A percentile compares a stretch with the other conserved stretches of the same genome.
phyloP scores from a whole-genome alignment of 2,113 vertebrate species.

The Chlorodrepanis virens region DNA sequence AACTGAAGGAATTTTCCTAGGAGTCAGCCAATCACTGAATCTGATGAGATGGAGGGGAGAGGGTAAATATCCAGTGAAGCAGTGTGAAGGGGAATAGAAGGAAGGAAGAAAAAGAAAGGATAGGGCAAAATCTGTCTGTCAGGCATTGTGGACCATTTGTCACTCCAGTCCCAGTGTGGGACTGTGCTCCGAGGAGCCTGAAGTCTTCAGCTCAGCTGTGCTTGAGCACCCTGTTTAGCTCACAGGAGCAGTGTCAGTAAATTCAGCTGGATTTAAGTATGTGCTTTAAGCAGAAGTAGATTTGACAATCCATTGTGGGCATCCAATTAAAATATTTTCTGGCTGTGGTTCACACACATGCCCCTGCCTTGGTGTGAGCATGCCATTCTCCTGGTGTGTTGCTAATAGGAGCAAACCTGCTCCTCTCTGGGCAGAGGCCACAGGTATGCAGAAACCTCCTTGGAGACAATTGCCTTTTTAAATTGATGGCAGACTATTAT shows the following conservation, averaged over 20 bases:
- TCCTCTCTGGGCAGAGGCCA: not conserved
- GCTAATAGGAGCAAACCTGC: not conserved
- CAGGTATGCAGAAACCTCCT: not conserved
- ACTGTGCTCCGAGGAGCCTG: not conserved
- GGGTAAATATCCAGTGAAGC: not conserved
- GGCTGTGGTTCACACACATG: not conserved
- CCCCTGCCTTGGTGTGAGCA: not conserved
- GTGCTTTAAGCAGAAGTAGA: not conserved
- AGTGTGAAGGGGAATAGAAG: not conserved
- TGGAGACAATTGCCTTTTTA: not conserved
- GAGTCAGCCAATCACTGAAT: not conserved
- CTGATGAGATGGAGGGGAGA: not conserved
- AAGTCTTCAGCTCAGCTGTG: not conserved
- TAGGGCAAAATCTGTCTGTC: not conserved
- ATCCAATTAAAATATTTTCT: not conserved
- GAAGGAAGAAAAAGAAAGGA: not conserved
- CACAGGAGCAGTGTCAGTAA: not conserved
- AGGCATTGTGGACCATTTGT: not conserved
- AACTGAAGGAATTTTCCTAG: not conserved
- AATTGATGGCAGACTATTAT: not conserved
- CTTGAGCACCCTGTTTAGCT: not conserved
- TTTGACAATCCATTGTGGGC: not conserved
- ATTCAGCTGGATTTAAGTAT: not conserved
- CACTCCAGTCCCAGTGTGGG: not conserved
- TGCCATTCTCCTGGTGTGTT: not conserved